Evolutionary conservation across 1,140 invertebrate species (phyloP).

Genomic region (Penaeus chinensis): DNA sequence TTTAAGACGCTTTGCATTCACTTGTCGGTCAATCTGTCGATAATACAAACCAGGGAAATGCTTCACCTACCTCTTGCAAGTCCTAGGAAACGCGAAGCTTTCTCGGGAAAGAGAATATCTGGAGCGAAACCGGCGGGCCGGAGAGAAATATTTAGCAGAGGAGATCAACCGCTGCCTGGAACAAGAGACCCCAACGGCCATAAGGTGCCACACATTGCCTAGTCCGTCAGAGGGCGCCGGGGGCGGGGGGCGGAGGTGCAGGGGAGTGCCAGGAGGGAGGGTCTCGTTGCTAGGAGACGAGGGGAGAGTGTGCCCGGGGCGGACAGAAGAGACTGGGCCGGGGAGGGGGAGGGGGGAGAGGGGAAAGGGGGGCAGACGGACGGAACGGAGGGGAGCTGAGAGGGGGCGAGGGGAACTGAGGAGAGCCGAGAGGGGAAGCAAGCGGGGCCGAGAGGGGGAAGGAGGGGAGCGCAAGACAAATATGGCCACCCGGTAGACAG

Average conservation of each 20-base stretch:
- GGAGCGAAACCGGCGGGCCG: not conserved
- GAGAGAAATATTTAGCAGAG: constrained; percentile 48
- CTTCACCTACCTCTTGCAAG: too few species aligned
- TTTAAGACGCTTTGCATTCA: too few species aligned
- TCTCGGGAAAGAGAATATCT: not conserved
- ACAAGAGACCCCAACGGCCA: constrained; percentile 50
- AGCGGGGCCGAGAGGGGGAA: not conserved
- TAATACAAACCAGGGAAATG: too few species aligned
- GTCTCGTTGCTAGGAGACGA: too few species aligned
- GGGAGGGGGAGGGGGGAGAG: not conserved
- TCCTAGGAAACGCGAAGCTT: too few species aligned
- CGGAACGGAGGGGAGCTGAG: not conserved
- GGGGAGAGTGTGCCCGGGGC: not conserved
- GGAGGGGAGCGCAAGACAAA: constrained; percentile 40
- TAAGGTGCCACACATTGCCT: constrained; percentile 59
- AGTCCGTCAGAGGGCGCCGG: constrained; percentile 51
- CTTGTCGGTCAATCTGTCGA: too few species aligned
- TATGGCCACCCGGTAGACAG: constrained; percentile 57
- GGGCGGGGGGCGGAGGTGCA: constrained; percentile 19
- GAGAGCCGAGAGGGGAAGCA: not conserved
- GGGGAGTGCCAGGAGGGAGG: constrained; percentile 38
- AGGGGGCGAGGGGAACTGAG: too few species aligned
- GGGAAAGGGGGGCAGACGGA: not conserved
- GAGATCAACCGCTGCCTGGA: constrained; percentile 50
- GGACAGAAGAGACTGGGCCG: not conserved